Evolutionary conservation across 2,888 invertebrate genomes (phyloP).

Genomic region (Melanargia galathea): DNA sequence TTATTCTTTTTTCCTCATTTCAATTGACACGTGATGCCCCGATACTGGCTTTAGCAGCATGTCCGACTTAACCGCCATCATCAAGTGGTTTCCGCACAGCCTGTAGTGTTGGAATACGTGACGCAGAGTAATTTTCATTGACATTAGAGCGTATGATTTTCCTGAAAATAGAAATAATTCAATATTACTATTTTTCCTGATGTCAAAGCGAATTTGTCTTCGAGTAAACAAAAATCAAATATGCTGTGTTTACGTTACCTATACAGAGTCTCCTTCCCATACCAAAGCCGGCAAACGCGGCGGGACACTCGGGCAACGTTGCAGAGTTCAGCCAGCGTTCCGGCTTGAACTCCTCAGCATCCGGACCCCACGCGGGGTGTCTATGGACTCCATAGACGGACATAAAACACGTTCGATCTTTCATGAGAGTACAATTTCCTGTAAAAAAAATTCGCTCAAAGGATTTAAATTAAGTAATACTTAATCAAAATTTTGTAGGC

Average conservation of each 20-base stretch:
- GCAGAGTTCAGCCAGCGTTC: constrained; percentile 43
- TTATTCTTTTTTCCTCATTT: constrained; percentile 43
- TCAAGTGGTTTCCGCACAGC: constrained; percentile 53
- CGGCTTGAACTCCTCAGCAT: constrained; percentile 36
- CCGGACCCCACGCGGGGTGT: constrained; percentile 42
- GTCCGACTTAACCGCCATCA: constrained; percentile 55
- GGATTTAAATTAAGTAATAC: no score
- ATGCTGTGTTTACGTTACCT: no score
- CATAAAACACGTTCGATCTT: constrained; percentile 40
- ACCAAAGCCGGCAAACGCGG: constrained; percentile 37
- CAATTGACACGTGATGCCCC: constrained; percentile 55
- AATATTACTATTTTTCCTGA: not conserved
- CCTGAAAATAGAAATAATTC: constrained; percentile 47
- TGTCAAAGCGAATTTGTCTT: no score
- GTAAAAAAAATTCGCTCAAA: no score
- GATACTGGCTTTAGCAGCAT: constrained; percentile 58
- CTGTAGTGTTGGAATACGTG: constrained; percentile 56
- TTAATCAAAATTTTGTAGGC: no score
- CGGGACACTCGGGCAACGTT: constrained; percentile 31
- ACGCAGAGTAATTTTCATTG: constrained; percentile 61
- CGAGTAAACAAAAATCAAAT: no score
- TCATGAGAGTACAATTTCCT: constrained; percentile 38
- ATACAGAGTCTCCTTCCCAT: constrained; percentile 40
- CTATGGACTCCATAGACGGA: constrained; percentile 37
- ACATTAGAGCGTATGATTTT: constrained; percentile 62